These are phyloP conservation scores for Oreochromis grahami DNA, from an alignment of 2,797 vertebrate species.

Conservation along the genomic window DNA sequence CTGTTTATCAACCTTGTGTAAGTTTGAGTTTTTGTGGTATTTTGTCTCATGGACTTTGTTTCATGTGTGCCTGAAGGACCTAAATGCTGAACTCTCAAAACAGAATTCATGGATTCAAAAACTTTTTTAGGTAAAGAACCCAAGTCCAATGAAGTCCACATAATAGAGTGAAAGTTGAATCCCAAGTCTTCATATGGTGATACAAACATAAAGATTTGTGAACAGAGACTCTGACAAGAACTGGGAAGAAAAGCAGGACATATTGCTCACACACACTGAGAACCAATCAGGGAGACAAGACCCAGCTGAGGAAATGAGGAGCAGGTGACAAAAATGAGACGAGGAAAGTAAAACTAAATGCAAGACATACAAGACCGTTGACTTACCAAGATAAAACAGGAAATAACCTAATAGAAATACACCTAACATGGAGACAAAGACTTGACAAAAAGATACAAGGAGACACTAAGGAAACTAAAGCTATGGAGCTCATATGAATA, in stretches of 20 bases:
- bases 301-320: not conserved
- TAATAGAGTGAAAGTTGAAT: not conserved
- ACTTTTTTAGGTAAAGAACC: not conserved
- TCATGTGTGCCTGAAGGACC: not conserved
- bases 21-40: not conserved
- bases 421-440: not conserved
- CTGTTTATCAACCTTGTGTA: not conserved
- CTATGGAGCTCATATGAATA: not conserved
- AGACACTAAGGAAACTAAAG: not conserved
- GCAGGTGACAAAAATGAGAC: not conserved
- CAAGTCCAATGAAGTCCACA: not conserved
- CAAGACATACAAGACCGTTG: not conserved
- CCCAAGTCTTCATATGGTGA: not conserved
- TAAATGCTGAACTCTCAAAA: not conserved
- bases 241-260: not conserved
- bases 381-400: not conserved
- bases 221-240: not conserved
- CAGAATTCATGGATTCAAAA: not conserved
- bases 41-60: not conserved
- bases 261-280: not conserved
- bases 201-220: not conserved
- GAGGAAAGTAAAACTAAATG: not conserved
- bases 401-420: not conserved
- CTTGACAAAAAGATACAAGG: not conserved
- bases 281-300: not conserved